Conservation (phyloP, 2,113 vertebrate species). For the Pteruthius melanotis region DNA sequence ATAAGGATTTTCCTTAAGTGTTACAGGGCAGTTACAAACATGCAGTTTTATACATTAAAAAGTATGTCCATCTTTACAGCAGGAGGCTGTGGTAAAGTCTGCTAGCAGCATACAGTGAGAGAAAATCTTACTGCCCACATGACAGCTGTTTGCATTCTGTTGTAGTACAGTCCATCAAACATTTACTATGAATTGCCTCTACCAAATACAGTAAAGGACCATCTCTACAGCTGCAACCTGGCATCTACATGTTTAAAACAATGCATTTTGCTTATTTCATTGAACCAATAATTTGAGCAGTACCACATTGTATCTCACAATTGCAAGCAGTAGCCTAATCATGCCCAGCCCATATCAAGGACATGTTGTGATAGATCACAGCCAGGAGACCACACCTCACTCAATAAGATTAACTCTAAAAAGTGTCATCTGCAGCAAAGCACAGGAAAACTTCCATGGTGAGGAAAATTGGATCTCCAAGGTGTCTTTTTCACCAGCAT, state of each 20-base stretch:
- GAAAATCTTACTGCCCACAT: not conserved
- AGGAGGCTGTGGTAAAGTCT: not conserved
- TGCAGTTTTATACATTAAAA: not conserved
- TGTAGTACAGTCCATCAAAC: not conserved
- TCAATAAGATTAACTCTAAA: not conserved
- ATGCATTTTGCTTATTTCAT: not conserved
- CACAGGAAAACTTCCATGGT: not conserved
- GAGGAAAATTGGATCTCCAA: not conserved
- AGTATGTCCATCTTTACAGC: not conserved
- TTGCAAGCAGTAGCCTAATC: not conserved
- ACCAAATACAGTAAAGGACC: not conserved
- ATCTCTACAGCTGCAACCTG: not conserved
- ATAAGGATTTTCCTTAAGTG: not conserved
- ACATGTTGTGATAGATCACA: not conserved
- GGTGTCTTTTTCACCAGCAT: not conserved
- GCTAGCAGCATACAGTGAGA: not conserved
- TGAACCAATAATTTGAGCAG: not conserved
- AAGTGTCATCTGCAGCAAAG: not conserved
- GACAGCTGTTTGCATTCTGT: not conserved
- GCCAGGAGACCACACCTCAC: not conserved
- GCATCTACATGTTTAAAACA: not conserved
- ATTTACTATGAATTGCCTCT: accelerated
- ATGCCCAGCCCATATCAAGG: not conserved
- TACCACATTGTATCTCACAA: not conserved
- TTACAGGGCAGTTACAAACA: not conserved